Conservation (phyloP, 2,888 invertebrate genomes). For the Ornithoptera priamus region DNA sequence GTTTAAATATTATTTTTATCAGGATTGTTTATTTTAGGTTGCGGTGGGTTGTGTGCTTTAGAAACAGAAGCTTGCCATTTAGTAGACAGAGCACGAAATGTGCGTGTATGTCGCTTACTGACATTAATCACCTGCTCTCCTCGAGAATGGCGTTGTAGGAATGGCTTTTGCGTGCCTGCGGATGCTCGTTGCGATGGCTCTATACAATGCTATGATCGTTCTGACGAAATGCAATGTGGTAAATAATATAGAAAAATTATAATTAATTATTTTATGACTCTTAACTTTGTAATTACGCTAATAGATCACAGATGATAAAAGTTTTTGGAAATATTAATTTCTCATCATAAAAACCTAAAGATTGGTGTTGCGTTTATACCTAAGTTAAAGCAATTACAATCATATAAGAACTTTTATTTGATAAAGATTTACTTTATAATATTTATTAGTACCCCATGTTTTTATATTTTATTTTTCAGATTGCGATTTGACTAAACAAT, state of each 20-base stretch:
- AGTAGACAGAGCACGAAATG: constrained; percentile 73
- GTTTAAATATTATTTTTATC: neutral
- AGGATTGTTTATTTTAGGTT: constrained; percentile 61
- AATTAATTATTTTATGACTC: neutral
- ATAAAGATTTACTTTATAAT: neutral
- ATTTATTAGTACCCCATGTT: neutral
- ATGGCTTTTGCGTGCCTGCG: constrained; percentile 83
- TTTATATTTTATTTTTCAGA: constrained; percentile 66
- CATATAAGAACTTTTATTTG: no score
- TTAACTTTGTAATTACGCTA: neutral
- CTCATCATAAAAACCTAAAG: no score
- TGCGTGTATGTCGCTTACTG: constrained; percentile 80
- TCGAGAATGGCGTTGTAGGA: constrained; percentile 86
- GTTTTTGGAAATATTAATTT: no score
- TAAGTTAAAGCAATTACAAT: no score
- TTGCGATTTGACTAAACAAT: constrained; percentile 83
- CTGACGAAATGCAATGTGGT: constrained; percentile 88
- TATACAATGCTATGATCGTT: constrained; percentile 86
- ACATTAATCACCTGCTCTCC: constrained; percentile 81
- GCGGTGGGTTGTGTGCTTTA: constrained; percentile 83
- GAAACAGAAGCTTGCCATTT: constrained; percentile 83
- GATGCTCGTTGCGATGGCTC: constrained; percentile 85
- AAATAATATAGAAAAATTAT: constrained; percentile 30
- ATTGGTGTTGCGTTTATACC: no score
- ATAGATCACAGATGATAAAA: no score